A percentile compares a stretch with the other conserved stretches of the same genome.
These are phyloP conservation scores for Cyrtodaria siliqua DNA, from an alignment of 2,888 invertebrate genomes.

Conservation along the genomic window DNA sequence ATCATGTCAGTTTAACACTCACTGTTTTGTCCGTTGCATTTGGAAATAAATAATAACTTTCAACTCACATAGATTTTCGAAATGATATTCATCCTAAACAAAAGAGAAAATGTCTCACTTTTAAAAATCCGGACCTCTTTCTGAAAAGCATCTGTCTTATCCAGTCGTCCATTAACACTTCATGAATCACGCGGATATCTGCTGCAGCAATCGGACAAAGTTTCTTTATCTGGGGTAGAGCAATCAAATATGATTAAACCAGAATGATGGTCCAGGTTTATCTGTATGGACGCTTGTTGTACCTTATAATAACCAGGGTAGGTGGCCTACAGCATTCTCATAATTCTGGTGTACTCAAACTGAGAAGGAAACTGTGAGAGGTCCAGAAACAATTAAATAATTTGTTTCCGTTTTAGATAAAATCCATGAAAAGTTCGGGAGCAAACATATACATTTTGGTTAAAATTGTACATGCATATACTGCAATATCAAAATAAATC, in stretches of 20 bases:
- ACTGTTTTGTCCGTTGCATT: too few species aligned
- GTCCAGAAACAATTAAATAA: not conserved
- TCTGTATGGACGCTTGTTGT: not conserved
- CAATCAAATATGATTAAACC: constrained; percentile 31
- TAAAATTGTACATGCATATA: too few species aligned
- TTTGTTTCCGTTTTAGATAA: constrained; percentile 1
- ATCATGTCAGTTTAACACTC: too few species aligned
- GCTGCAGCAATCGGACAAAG: constrained; percentile 30
- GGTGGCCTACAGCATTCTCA: not conserved
- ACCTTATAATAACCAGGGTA: constrained; percentile 1
- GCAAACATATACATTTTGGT: too few species aligned
- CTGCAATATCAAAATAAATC: too few species aligned
- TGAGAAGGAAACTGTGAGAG: not conserved
- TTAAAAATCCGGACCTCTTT: not conserved
- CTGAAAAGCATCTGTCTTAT: constrained; percentile 14
- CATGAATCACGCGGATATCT: constrained; percentile 38
- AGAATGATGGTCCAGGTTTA: not conserved
- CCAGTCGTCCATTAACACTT: constrained; percentile 34
- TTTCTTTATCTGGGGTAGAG: constrained; percentile 21
- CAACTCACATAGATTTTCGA: too few species aligned
- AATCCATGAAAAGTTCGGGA: too few species aligned
- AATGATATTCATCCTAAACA: too few species aligned
- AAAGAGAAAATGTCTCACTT: too few species aligned
- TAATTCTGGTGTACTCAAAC: not conserved
- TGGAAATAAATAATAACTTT: too few species aligned